Conservation (phyloP, 2,888 invertebrate species). For the Lithophane ornitopus region DNA sequence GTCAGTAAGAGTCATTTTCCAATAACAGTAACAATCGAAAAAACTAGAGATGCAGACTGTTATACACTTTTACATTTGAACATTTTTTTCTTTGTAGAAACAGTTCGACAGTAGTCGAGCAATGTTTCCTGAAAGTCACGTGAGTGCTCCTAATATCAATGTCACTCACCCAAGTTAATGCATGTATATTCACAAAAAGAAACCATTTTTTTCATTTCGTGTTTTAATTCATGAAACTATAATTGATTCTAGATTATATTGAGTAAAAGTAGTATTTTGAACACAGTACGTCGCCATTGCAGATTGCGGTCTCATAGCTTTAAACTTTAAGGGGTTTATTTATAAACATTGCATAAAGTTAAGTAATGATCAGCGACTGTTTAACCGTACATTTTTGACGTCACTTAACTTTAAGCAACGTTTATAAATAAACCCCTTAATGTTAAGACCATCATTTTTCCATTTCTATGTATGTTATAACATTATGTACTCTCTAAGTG, state of each 20-base stretch:
- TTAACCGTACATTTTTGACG: too few species aligned
- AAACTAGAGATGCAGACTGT: too few species aligned
- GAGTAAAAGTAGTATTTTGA: background rate
- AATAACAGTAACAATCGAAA: too few species aligned
- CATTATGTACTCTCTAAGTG: background rate
- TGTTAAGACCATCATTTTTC: background rate
- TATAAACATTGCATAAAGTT: too few species aligned
- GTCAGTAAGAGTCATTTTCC: background rate
- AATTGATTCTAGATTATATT: background rate
- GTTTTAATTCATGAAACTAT: background rate
- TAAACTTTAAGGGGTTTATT: too few species aligned
- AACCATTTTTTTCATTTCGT: background rate
- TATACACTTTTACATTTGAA: too few species aligned
- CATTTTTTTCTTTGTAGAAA: conserved; percentile 1
- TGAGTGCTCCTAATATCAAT: conserved; percentile 8
- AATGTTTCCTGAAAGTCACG: background rate
- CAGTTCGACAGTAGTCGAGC: conserved; percentile 13
- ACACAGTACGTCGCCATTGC: background rate
- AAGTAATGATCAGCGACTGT: too few species aligned
- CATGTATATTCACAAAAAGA: background rate
- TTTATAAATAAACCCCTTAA: too few species aligned
- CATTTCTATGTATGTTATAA: background rate
- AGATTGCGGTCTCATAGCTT: background rate
- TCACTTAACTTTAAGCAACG: too few species aligned
- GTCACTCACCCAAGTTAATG: background rate